Percentiles rank a stretch among this genome's conserved stretches.
These are phyloP conservation scores for Drosophila repleta DNA, from an alignment of 1,140 invertebrate genomes.

Conservation along the genomic window DNA sequence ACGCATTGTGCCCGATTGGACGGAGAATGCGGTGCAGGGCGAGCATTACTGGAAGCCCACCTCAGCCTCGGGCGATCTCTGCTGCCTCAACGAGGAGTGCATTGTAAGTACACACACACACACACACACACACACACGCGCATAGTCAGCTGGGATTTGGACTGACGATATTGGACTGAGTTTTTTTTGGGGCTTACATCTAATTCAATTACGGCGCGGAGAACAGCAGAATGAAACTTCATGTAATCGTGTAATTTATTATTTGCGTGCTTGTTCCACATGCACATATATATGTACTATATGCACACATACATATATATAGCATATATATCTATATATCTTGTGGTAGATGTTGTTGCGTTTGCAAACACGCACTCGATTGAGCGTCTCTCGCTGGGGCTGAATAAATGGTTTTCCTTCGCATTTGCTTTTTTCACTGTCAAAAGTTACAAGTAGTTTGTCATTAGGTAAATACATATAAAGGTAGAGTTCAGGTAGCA, in stretches of 20 bases:
- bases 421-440: slow-evolving; percentile 4
- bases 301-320: neutral
- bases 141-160: slow-evolving; percentile 7
- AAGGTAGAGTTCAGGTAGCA: slow-evolving; percentile 4
- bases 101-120: slow-evolving; percentile 88
- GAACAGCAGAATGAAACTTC: slow-evolving; percentile 37
- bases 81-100: slow-evolving; percentile 96
- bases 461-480: slow-evolving; percentile 20
- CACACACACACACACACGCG: slow-evolving; percentile 4
- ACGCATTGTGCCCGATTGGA: slow-evolving; percentile 93
- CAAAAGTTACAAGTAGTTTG: slow-evolving; percentile 41
- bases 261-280: slow-evolving; percentile 74
- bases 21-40: slow-evolving; percentile 90
- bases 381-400: neutral
- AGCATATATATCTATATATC: slow-evolving; percentile 5
- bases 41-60: slow-evolving; percentile 95
- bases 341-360: slow-evolving; percentile 3
- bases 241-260: slow-evolving; percentile 78
- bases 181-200: slow-evolving; percentile 15
- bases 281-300: slow-evolving; percentile 6
- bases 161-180: neutral
- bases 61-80: slow-evolving; percentile 95
- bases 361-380: slow-evolving; percentile 15
- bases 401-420: neutral
- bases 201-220: slow-evolving; percentile 62